Evolutionary conservation across 1,140 invertebrate species (phyloP).

Genomic region (Trachelipus rathkii): DNA sequence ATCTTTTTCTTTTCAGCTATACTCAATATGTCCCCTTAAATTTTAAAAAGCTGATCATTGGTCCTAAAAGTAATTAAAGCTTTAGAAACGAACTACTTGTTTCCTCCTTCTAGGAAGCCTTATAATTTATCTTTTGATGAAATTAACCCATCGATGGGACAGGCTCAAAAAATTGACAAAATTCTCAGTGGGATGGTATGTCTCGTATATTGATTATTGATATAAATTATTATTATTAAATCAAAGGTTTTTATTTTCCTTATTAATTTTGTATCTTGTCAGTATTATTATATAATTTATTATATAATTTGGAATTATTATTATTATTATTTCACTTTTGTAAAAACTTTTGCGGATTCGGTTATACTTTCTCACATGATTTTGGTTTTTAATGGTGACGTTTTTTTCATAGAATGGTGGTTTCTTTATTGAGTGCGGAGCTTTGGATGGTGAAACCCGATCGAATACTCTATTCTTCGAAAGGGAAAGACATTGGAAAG

Average conservation of each 20-base stretch:
- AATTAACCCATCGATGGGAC: slow-evolving; percentile 43
- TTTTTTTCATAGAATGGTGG: slow-evolving; percentile 42
- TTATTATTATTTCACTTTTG: too few species aligned
- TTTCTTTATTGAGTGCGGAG: slow-evolving; percentile 51
- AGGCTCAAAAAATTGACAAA: slow-evolving; percentile 41
- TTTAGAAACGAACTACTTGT: neutral
- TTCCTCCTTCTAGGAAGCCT: neutral
- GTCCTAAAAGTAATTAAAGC: neutral
- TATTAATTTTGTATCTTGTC: too few species aligned
- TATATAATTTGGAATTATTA: neutral
- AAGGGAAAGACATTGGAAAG: slow-evolving; percentile 46
- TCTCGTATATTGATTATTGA: too few species aligned
- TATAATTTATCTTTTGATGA: slow-evolving; percentile 24
- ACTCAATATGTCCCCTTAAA: too few species aligned
- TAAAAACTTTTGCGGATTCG: too few species aligned
- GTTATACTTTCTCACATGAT: neutral
- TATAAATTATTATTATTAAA: too few species aligned
- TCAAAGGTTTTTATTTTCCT: too few species aligned
- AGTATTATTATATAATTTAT: too few species aligned
- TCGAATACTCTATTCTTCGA: slow-evolving; percentile 52
- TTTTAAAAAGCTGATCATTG: neutral
- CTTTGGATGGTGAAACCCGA: slow-evolving; percentile 49
- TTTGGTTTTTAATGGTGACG: neutral
- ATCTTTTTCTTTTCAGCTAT: too few species aligned
- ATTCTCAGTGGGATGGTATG: slow-evolving; percentile 38